Percentiles rank a stretch among this genome's conserved stretches.
Conservation (phyloP, 23 tunicate species). For the Ascidia mentula region DNA sequence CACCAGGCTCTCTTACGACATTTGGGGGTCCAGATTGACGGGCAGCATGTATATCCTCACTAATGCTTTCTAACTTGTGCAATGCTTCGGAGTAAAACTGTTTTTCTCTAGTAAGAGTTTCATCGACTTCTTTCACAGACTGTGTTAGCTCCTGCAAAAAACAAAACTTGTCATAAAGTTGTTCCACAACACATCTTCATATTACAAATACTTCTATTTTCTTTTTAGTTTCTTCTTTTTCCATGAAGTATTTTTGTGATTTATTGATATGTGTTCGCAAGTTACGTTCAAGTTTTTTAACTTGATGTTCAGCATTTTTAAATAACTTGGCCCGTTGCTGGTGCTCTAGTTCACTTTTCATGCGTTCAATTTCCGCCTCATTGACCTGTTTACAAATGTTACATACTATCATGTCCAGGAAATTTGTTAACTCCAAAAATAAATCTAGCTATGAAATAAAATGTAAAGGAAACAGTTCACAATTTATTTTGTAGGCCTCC, state of each 20-base stretch:
- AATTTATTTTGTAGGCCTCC: too few species aligned
- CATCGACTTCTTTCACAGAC: neutral
- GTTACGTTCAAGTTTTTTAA: conserved; percentile 43
- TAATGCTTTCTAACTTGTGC: neutral
- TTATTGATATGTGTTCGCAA: conserved; percentile 44
- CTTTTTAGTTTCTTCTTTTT: conserved; percentile 43
- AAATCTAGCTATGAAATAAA: too few species aligned
- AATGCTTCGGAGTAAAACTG: neutral
- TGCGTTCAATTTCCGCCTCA: conserved; percentile 65
- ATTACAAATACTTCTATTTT: conserved; percentile 12
- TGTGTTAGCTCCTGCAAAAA: neutral
- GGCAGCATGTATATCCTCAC: conserved; percentile 3
- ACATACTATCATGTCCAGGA: too few species aligned
- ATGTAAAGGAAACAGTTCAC: too few species aligned
- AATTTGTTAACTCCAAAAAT: too few species aligned
- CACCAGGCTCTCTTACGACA: conserved; percentile 1
- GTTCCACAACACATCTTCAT: neutral
- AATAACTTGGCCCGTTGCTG: conserved; percentile 56
- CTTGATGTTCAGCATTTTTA: conserved; percentile 54
- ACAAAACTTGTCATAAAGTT: neutral
- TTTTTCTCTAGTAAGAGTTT: neutral
- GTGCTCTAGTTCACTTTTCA: conserved; percentile 68
- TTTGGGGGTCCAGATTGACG: neutral
- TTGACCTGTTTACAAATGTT: too few species aligned
- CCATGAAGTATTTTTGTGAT: conserved; percentile 61